Percentiles rank a stretch among this genome's conserved stretches.
Conservation (phyloP, 2,888 invertebrate species). For the Campoletis raptor region DNA sequence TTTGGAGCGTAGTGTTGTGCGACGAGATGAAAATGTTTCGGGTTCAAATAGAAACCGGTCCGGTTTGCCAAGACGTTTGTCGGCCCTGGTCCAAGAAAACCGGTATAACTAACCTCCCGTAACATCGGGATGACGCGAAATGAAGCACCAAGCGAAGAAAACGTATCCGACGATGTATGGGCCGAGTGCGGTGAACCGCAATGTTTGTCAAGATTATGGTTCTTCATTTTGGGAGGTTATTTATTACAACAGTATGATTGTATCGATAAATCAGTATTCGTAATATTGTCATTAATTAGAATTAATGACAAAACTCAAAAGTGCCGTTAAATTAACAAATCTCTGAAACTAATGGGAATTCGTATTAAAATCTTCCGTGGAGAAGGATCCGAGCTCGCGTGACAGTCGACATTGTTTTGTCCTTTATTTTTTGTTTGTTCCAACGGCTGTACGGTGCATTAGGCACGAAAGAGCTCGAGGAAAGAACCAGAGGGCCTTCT, state of each 20-base stretch:
- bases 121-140: slow-evolving; percentile 67
- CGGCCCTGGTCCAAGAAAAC: slow-evolving; percentile 70
- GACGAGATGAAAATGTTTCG: slow-evolving; percentile 56
- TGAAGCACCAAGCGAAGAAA: slow-evolving; percentile 26
- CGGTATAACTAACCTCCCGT: slow-evolving; percentile 81
- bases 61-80: slow-evolving; percentile 68
- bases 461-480: slow-evolving; percentile 57
- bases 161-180: slow-evolving; percentile 5
- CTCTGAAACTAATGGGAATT: background rate
- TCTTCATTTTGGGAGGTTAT: slow-evolving; percentile 4
- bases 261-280: background rate
- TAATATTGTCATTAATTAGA: background rate
- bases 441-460: slow-evolving; percentile 62
- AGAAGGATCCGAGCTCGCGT: background rate
- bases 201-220: slow-evolving; percentile 16
- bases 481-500: slow-evolving; percentile 36
- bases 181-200: slow-evolving; percentile 42
- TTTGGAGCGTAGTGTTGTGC: background rate
- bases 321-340: background rate
- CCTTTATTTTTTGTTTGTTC: slow-evolving; percentile 31
- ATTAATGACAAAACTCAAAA: background rate
- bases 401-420: slow-evolving; percentile 30
- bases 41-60: slow-evolving; percentile 77
- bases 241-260: background rate
- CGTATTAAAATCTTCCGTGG: background rate